Conservation (phyloP, 2,113 vertebrate species). For the Atractosteus spatula region DNA sequence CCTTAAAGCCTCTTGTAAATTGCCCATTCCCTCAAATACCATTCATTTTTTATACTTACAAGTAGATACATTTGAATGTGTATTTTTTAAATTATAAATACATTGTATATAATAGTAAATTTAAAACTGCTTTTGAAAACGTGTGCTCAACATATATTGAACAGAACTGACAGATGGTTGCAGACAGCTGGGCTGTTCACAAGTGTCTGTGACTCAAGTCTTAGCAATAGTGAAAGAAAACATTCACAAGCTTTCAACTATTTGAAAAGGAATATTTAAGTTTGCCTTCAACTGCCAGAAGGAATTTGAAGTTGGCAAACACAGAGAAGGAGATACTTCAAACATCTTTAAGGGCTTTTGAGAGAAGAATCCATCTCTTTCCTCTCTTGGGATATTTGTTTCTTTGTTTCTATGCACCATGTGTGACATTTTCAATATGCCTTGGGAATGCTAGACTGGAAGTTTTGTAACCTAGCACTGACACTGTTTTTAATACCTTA, state of each 20-base stretch:
- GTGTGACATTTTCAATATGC: constrained; percentile 21
- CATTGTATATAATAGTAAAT: too few relatives aligned
- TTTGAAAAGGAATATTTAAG: constrained; percentile 52
- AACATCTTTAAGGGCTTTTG: constrained; percentile 48
- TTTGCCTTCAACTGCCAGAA: constrained; percentile 39
- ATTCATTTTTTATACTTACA: not conserved
- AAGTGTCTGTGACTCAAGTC: constrained; percentile 35
- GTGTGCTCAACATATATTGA: constrained; percentile 25
- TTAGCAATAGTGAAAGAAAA: constrained; percentile 45
- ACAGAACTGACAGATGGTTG: constrained; percentile 31
- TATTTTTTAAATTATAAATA: not conserved
- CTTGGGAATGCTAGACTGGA: constrained; percentile 17
- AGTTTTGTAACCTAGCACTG: constrained; percentile 23
- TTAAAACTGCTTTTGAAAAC: too few relatives aligned
- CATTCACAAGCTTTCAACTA: constrained; percentile 41
- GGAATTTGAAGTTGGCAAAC: constrained; percentile 38
- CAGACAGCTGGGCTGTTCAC: constrained; percentile 42
- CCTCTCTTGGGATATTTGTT: constrained; percentile 12
- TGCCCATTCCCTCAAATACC: not conserved
- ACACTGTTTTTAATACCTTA: not conserved
- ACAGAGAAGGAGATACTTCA: constrained; percentile 26
- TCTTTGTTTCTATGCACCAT: constrained; percentile 16
- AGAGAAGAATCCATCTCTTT: constrained; percentile 16
- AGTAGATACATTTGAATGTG: not conserved
- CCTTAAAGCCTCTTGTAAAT: not conserved